Conservation (phyloP, 2,888 invertebrate genomes). For the Gymnocheta viridis region DNA sequence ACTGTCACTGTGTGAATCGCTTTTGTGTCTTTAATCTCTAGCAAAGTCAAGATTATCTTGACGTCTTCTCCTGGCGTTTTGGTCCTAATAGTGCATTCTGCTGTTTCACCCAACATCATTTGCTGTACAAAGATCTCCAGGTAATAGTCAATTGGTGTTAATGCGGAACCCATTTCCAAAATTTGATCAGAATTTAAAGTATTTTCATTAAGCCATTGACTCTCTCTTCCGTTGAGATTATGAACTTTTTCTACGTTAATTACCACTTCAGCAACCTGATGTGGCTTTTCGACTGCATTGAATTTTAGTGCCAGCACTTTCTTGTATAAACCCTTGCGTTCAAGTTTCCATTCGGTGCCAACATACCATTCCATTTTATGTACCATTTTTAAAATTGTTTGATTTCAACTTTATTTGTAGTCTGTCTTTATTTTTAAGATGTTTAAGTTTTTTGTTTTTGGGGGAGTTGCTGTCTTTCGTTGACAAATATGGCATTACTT, state of each 20-base stretch:
- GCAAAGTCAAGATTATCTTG: constrained; percentile 80
- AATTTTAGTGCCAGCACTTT: constrained; percentile 75
- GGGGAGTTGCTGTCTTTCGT: constrained; percentile 3
- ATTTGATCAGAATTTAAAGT: constrained; percentile 39
- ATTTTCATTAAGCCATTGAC: constrained; percentile 71
- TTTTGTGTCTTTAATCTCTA: constrained; percentile 79
- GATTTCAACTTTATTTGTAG: not conserved
- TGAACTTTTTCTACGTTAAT: constrained; percentile 75
- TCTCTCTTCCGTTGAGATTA: constrained; percentile 74
- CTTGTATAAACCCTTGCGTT: constrained; percentile 77
- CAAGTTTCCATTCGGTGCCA: constrained; percentile 77
- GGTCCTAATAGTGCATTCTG: constrained; percentile 81
- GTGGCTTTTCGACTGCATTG: constrained; percentile 77
- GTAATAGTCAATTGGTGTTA: constrained; percentile 82
- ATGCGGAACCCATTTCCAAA: constrained; percentile 81
- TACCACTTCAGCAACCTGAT: constrained; percentile 76
- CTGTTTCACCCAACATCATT: constrained; percentile 82
- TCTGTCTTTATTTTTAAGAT: not conserved
- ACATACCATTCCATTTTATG: constrained; percentile 79
- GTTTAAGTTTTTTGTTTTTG: not conserved
- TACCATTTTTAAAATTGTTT: constrained; percentile 13
- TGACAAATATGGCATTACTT: not conserved
- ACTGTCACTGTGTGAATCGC: constrained; percentile 82
- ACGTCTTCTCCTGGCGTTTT: constrained; percentile 73
- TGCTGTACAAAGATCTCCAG: constrained; percentile 82